Evolutionary conservation across 1,140 invertebrate species (phyloP).

Genomic region (Scaptomyza graminum): DNA sequence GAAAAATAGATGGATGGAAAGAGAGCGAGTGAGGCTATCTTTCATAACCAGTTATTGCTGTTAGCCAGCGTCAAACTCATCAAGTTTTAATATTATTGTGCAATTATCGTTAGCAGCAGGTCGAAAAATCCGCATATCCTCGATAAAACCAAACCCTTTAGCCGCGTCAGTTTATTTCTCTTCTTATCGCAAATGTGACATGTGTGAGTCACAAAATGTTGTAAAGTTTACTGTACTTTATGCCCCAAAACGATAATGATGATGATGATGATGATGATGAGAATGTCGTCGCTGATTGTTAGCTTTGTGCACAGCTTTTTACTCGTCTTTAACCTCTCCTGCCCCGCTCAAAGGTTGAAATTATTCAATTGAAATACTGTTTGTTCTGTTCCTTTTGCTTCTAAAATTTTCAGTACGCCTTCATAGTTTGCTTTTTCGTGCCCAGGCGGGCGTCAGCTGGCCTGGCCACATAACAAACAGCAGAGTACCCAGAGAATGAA

Average conservation of each 20-base stretch:
- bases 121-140: slow-evolving; percentile 14
- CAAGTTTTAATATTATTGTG: slow-evolving; percentile 66
- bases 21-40: slow-evolving; percentile 2
- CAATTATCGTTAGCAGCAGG: slow-evolving; percentile 23
- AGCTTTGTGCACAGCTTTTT: slow-evolving; percentile 8
- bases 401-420: slow-evolving; percentile 27
- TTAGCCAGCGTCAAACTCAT: slow-evolving; percentile 46
- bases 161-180: too few species aligned
- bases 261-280: slow-evolving; percentile 38
- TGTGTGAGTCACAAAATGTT: slow-evolving; percentile 44
- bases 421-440: slow-evolving; percentile 55
- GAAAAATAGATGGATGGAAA: too few species aligned
- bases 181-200: slow-evolving; percentile 32
- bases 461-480: slow-evolving; percentile 66
- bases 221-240: slow-evolving; percentile 58
- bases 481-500: slow-evolving; percentile 28
- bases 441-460: slow-evolving; percentile 35
- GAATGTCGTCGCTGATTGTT: slow-evolving; percentile 15
- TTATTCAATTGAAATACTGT: slow-evolving; percentile 75
- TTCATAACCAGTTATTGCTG: slow-evolving; percentile 46
- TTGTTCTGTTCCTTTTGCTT: slow-evolving; percentile 54
- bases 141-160: not conserved
- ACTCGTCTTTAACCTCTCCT: not conserved
- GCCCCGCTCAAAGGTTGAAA: slow-evolving; percentile 28
- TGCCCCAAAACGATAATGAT: slow-evolving; percentile 31